Conservation (phyloP, 2,113 vertebrate genomes). For the Plecotus auritus region DNA sequence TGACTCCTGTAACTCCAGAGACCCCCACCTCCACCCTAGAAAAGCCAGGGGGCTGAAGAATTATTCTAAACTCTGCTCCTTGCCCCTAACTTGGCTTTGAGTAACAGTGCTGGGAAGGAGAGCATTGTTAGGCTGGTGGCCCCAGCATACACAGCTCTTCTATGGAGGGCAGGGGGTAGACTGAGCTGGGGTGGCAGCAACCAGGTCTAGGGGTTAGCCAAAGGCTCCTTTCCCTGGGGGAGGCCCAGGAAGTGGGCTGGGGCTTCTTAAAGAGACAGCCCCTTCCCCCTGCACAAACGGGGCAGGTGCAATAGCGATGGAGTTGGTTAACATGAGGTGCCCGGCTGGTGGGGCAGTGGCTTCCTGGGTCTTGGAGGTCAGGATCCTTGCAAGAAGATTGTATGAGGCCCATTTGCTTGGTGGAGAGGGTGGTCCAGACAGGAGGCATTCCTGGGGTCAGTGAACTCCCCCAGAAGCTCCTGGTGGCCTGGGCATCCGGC, state of each 20-base stretch:
- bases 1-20: slow-evolving; percentile 61
- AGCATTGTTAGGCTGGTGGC: slow-evolving; percentile 43
- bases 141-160: slow-evolving; percentile 50
- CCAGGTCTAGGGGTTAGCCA: slow-evolving; percentile 61
- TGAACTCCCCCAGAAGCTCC: slow-evolving; percentile 4
- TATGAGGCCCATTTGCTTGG: slow-evolving; percentile 52
- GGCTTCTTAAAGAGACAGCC: slow-evolving; percentile 51
- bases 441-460: slow-evolving; percentile 40
- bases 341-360: slow-evolving; percentile 2
- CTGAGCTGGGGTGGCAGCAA: slow-evolving; percentile 43
- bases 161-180: slow-evolving; percentile 7
- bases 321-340: slow-evolving; percentile 35
- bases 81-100: slow-evolving; percentile 38
- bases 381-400: slow-evolving; percentile 62
- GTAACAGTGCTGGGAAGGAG: slow-evolving; percentile 64
- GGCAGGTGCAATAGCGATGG: slow-evolving; percentile 73
- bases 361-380: slow-evolving; percentile 49
- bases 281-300: slow-evolving; percentile 67
- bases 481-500: slow-evolving; percentile 29
- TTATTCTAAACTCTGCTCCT: slow-evolving; percentile 54
- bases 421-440: slow-evolving; percentile 30
- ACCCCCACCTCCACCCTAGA: slow-evolving; percentile 48
- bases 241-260: slow-evolving; percentile 58
- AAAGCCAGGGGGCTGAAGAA: slow-evolving; percentile 54
- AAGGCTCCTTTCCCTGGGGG: slow-evolving; percentile 71